A percentile compares a stretch with the other conserved stretches of the same genome.
Conservation (phyloP, 2,888 invertebrate genomes). For the Miltochrista miniata region DNA sequence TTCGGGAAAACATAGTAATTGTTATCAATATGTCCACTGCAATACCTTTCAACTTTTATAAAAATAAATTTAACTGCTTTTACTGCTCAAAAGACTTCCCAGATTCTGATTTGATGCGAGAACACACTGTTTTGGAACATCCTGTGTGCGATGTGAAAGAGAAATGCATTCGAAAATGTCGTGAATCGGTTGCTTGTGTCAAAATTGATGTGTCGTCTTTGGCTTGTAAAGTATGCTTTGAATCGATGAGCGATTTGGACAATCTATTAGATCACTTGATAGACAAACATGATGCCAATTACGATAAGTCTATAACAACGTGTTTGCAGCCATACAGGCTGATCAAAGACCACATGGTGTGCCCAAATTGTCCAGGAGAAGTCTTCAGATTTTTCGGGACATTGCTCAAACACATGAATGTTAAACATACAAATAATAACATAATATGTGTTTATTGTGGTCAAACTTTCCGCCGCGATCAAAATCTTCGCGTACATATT, state of each 20-base stretch:
- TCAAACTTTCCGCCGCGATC: conserved; percentile 71
- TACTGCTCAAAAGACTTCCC: conserved; percentile 75
- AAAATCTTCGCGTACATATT: conserved; percentile 72
- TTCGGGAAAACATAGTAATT: conserved; percentile 69
- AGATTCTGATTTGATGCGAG: conserved; percentile 69
- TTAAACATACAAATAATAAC: conserved; percentile 72
- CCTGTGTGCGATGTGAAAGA: conserved; percentile 68
- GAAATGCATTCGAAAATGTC: conserved; percentile 72
- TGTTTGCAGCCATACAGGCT: conserved; percentile 71
- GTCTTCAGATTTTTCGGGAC: conserved; percentile 75
- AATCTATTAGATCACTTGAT: conserved; percentile 67
- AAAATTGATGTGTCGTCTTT: conserved; percentile 72
- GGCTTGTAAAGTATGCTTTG: conserved; percentile 72
- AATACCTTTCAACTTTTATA: conserved; percentile 75
- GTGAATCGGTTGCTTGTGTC: conserved; percentile 73
- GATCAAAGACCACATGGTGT: conserved; percentile 71
- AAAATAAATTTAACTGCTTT: conserved; percentile 77
- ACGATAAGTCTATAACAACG: conserved; percentile 70
- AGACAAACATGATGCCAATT: conserved; percentile 66
- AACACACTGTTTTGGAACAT: conserved; percentile 69
- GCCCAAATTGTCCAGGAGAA: conserved; percentile 68
- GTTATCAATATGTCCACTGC: conserved; percentile 78
- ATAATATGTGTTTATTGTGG: conserved; percentile 78
- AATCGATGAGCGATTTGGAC: conserved; percentile 63
- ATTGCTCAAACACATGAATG: conserved; percentile 72